A percentile compares a stretch with the other conserved stretches of the same genome.
These are phyloP conservation scores for Melipona bicolor DNA, from an alignment of 2,888 invertebrate genomes.

Conservation along the genomic window DNA sequence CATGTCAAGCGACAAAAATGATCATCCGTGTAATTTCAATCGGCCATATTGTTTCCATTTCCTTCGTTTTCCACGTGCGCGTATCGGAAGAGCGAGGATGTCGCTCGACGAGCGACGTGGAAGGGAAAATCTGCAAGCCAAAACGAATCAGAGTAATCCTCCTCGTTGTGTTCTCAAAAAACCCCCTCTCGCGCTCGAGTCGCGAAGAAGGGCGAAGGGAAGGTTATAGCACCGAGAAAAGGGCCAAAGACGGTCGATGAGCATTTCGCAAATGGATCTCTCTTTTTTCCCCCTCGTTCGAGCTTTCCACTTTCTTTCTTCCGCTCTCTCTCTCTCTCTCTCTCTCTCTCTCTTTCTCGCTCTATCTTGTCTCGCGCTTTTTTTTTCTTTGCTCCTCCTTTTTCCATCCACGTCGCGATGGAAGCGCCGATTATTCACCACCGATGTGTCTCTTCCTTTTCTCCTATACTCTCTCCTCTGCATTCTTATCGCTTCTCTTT, in stretches of 20 bases:
- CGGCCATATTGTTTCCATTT: constrained; percentile 6
- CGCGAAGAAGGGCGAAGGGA: constrained; percentile 19
- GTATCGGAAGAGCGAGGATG: constrained; percentile 51
- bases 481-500: constrained; percentile 28
- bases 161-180: constrained; percentile 79
- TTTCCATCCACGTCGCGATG: constrained; percentile 48
- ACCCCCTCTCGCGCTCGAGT: constrained; percentile 62
- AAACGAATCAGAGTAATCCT: constrained; percentile 84
- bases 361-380: constrained; percentile 16
- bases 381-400: constrained; percentile 25
- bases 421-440: constrained; percentile 64
- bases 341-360: constrained; percentile 50
- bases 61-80: constrained; percentile 16
- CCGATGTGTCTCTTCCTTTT: constrained; percentile 56
- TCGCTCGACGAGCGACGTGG: constrained; percentile 32
- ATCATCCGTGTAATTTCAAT: neutral
- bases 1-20: neutral
- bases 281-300: constrained; percentile 42
- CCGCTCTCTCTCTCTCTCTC: constrained; percentile 4
- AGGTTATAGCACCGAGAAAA: constrained; percentile 62
- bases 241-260: constrained; percentile 79
- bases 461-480: constrained; percentile 5
- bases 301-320: constrained; percentile 40
- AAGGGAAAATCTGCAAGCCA: constrained; percentile 82
- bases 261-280: constrained; percentile 83